Evolutionary conservation across 2,797 vertebrate species (phyloP), one percentile per base, ranked within the genome.

Genomic region (Halcyon smyrnensis): DNA sequence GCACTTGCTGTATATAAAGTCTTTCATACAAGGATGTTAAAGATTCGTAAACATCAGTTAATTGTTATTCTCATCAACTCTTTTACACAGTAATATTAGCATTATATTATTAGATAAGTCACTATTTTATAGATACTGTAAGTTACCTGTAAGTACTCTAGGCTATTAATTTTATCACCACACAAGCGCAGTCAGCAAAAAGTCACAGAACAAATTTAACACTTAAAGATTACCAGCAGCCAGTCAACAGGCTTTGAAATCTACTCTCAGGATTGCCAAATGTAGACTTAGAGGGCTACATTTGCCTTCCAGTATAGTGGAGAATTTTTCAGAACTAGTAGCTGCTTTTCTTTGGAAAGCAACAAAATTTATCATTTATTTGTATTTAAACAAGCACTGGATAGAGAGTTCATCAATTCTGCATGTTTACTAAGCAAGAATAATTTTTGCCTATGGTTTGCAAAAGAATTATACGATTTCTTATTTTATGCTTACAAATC

Each of bases 1-100:
- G 93, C 83, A 93, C 48, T 90, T 93, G 75, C n/a, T 87, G 14
- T 76, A 74, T 18, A 53, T 54, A 87, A n/a, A n/a, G 27, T 34
- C 23, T 97, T 97, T 90, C 70, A 76, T 64, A 36, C 6, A 89
- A 87, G 18, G 37, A 75, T 79, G 71, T 80, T 8, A 84, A 87
- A 95, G 21, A 69, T 57, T 53, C 76, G 53, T 15, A 80, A 60
- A 87, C 5, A 56, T 51, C 32, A 71, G 36, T 79, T 86, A 89
- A 91, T 36, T 84, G 54, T 11, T 80, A 15, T 62, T 95, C 45
- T 57, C 57, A 64, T 57, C 48, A 84, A 30, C 28, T 62, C 12
- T 46, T 5, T 70, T 60, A 87, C 12, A 60, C 15, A 71, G 7
- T 41, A 70, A 41, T 46, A 57, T n/a, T 75, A 84, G 25, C 16